Evolutionary conservation across 2,888 invertebrate species (phyloP), one percentile per base, ranked within the genome.

Genomic region (Heterodera filipjevi): DNA sequence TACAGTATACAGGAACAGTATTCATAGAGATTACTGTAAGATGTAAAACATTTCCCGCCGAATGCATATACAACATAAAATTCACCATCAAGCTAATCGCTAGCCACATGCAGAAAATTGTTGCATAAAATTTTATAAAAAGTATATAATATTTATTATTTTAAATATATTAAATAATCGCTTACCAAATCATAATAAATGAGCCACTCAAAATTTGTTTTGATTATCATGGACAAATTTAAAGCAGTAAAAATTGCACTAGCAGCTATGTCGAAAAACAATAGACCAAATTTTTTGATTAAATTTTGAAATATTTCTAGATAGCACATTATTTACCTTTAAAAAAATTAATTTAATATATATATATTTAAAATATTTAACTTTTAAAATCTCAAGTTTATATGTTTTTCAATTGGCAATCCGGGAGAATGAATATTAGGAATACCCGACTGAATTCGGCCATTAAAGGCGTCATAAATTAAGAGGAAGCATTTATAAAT

Each of bases 71-170:
- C 12, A 32, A 44, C 8, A 75, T n/a, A 33, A 75, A 75, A 30
- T 35, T 44, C 59, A 75, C 16, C 66, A 75, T 75, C 44, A 64
- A 53, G 3, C 30, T 27, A 32, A 75, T 64, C 27, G 75, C 64
- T 22, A 75, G 33, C 32, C 32, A 14, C 75, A 75, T 75, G 27
- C 64, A 30, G 44, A n/a, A 30, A 22, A 75, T 35, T 22, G 64
- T 75, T 75, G 33, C n/a, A 64, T 33, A 22, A 27, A 32, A 74
- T 30, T 6, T 3, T 27, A 27, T 30, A 19, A 75, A 64, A 59
- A n/a, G 27, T 3, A 22, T 8, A 27, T n/a, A 27, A 59, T 27
- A 8, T 59, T 59, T 27, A 59, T 27, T 59, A 59, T 10, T n/a
- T 59, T n/a, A 53, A 53, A 53, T 59, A 22, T 19, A 22, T 59